Conservation (phyloP, 2,888 invertebrate genomes). For the Agrochola circellaris region DNA sequence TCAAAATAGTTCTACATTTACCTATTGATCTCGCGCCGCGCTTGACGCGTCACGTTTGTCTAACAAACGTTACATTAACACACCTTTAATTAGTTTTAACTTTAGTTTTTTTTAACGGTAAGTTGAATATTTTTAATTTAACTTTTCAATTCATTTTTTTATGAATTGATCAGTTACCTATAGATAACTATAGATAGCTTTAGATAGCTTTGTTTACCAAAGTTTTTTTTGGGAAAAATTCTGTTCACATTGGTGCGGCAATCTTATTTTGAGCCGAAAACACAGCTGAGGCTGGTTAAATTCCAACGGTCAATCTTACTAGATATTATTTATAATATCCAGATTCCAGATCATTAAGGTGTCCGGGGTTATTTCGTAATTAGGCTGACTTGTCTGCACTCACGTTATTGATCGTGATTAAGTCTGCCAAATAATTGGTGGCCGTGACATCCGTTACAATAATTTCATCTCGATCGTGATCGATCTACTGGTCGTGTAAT, state of each 20-base stretch:
- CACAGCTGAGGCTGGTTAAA: too few relatives aligned
- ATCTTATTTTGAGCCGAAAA: neutral
- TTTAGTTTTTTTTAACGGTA: conserved; percentile 57
- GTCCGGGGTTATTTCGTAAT: conserved; percentile 3
- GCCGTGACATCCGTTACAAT: conserved; percentile 2
- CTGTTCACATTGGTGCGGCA: neutral
- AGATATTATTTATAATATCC: neutral
- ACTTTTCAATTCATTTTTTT: conserved; percentile 40
- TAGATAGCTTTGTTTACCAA: neutral
- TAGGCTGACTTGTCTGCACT: conserved; percentile 6
- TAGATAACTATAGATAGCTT: neutral
- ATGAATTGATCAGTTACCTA: conserved; percentile 33
- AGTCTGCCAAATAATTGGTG: conserved; percentile 23
- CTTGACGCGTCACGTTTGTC: conserved; percentile 71
- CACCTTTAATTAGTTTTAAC: conserved; percentile 52
- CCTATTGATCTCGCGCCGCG: conserved; percentile 67
- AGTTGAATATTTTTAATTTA: conserved; percentile 44
- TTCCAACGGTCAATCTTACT: neutral
- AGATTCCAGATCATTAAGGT: conserved; percentile 12
- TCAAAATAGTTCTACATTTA: conserved; percentile 71
- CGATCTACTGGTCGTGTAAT: neutral
- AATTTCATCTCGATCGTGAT: conserved; percentile 8
- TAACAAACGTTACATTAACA: conserved; percentile 58
- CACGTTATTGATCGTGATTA: neutral
- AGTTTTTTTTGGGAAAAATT: neutral